phyloP scores from a whole-genome alignment of 2,113 vertebrate genomes.

The Egretta garzetta region DNA sequence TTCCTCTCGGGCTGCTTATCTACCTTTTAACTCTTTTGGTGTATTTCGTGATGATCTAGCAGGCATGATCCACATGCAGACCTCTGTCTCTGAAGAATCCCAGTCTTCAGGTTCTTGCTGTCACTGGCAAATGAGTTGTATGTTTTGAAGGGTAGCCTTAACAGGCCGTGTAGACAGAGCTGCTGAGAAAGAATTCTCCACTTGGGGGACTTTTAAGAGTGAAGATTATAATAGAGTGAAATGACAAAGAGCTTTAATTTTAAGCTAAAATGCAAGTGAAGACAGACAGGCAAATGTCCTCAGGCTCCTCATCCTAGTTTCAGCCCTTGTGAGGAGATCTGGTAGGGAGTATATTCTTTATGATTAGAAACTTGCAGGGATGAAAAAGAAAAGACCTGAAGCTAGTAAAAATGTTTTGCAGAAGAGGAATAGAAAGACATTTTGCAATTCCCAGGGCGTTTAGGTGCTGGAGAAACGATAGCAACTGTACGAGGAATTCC shows the following conservation, averaged over 20 bases:
- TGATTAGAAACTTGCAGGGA: slow-evolving; percentile 50
- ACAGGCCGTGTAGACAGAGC: not conserved
- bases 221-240: slow-evolving; percentile 4
- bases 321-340: not conserved
- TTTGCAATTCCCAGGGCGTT: slow-evolving; percentile 21
- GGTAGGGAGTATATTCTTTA: slow-evolving; percentile 35
- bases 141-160: slow-evolving; percentile 3
- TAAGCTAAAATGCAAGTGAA: slow-evolving; percentile 42
- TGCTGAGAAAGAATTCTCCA: not conserved
- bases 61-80: not conserved
- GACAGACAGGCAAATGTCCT: slow-evolving; percentile 54
- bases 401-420: slow-evolving; percentile 31
- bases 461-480: not conserved
- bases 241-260: slow-evolving; percentile 61
- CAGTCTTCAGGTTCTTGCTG: not conserved
- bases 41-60: not conserved
- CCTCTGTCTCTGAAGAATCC: not conserved
- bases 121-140: not conserved
- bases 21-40: not conserved
- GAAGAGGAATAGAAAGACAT: slow-evolving; percentile 11
- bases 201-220: not conserved
- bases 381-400: slow-evolving; percentile 56
- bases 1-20: not conserved
- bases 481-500: not conserved
- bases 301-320: slow-evolving; percentile 1